phyloP scores from a whole-genome alignment of 2,888 invertebrate species.

The Xestia xanthographa region DNA sequence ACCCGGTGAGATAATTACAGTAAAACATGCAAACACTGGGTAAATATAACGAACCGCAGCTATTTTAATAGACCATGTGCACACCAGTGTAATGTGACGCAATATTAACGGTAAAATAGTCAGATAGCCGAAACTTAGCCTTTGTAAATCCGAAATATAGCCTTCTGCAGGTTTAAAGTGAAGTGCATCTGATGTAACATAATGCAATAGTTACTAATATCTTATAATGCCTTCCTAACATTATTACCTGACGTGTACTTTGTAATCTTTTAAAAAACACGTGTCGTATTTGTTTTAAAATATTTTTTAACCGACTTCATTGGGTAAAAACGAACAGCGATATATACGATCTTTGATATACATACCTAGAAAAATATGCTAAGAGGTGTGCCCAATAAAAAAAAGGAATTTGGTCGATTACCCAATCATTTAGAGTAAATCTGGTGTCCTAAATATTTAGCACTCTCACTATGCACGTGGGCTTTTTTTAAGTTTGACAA shows the following conservation, averaged over 20 bases:
- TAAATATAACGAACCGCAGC: not conserved
- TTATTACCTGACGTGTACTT: conserved; percentile 9
- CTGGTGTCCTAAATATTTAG: conserved; percentile 35
- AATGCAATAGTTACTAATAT: conserved; percentile 24
- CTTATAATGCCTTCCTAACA: conserved; percentile 3
- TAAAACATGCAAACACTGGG: conserved; percentile 8
- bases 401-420: conserved; percentile 26
- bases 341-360: not conserved
- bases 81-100: no score
- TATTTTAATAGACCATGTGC: conserved; percentile 8
- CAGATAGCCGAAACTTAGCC: conserved; percentile 25
- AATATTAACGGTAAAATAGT: conserved; percentile 22
- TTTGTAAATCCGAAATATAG: conserved; percentile 21
- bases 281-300: not conserved
- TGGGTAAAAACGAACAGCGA: not conserved
- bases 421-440: conserved; percentile 28
- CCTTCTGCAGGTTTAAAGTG: conserved; percentile 16
- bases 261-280: not conserved
- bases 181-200: conserved; percentile 47
- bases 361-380: not conserved
- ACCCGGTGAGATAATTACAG: conserved; percentile 5
- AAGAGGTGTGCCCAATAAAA: conserved; percentile 20
- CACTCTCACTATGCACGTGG: conserved; percentile 3
- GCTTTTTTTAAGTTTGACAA: not conserved
- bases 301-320: not conserved